Conservation (phyloP, 2,113 vertebrate species). For the Neotoma lepida region DNA sequence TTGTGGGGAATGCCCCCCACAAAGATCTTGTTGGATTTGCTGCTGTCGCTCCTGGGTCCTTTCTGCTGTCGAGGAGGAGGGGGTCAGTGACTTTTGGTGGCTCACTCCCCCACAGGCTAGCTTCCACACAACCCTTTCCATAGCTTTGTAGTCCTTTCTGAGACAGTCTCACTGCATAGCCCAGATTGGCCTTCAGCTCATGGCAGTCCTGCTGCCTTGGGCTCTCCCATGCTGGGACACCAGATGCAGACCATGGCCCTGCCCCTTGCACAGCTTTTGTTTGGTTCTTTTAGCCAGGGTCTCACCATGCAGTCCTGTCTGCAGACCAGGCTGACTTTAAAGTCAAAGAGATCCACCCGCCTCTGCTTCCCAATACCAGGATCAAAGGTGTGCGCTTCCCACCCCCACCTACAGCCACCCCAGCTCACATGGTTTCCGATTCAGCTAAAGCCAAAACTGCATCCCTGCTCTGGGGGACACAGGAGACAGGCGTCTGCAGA, state of each 20-base stretch:
- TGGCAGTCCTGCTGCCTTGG: neutral
- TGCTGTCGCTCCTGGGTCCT: constrained; percentile 97
- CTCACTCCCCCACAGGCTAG: too few relatives aligned
- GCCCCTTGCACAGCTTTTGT: neutral
- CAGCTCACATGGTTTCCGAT: too few relatives aligned
- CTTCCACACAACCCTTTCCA: neutral
- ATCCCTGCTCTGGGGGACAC: neutral
- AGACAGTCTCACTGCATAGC: neutral
- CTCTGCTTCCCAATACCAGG: neutral
- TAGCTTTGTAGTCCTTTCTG: neutral
- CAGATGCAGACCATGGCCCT: too few relatives aligned
- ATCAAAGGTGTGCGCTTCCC: neutral
- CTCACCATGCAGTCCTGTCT: neutral
- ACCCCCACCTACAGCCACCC: neutral
- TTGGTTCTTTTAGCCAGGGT: neutral
- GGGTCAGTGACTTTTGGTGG: neutral
- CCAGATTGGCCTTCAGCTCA: neutral
- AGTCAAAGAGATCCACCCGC: neutral
- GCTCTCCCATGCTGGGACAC: neutral
- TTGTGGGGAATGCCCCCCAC: constrained; percentile 99
- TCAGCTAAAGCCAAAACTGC: neutral
- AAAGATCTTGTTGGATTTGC: constrained; percentile 99
- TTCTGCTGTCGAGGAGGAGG: constrained; percentile 90
- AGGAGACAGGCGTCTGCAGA: neutral
- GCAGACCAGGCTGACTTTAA: neutral